These are phyloP conservation scores for Spermophilus dauricus DNA, from an alignment of 2,113 vertebrate species.

Conservation along the genomic window DNA sequence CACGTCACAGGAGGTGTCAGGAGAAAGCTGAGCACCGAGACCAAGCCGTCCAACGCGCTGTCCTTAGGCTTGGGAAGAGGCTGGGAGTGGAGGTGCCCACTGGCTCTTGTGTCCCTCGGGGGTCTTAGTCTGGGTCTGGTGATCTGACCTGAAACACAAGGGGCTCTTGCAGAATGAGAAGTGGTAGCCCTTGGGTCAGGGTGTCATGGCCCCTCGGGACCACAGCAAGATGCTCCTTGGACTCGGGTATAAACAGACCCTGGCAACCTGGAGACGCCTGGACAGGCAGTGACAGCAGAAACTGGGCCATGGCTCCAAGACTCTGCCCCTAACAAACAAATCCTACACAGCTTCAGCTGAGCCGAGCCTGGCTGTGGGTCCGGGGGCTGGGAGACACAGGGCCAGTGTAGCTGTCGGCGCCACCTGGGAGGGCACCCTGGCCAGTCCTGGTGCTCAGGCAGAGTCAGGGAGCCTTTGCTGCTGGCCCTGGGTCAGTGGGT, in stretches of 20 bases:
- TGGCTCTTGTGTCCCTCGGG: not conserved
- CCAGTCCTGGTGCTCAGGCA: not conserved
- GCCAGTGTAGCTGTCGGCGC: not conserved
- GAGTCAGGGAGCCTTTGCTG: not conserved
- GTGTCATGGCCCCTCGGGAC: not conserved
- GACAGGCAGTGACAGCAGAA: not conserved
- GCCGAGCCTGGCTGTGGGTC: not conserved
- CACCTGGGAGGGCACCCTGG: not conserved
- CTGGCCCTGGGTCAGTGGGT: not conserved
- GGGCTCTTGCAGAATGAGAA: not conserved
- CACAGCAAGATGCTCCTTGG: not conserved
- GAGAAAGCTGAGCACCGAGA: no score
- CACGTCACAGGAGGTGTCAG: not conserved
- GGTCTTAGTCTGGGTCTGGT: not conserved
- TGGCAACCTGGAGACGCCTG: not conserved
- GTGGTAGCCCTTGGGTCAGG: not conserved
- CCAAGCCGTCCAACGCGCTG: accelerated
- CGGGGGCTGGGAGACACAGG: not conserved
- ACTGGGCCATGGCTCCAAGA: not conserved
- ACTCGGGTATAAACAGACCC: not conserved
- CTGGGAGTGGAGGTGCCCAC: accelerated
- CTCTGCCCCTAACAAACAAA: not conserved
- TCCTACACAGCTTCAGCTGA: not conserved
- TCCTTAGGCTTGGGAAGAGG: not conserved
- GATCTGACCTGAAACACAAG: not conserved